Evolutionary conservation across 2,888 invertebrate genomes (phyloP).

Genomic region (Calephelis perditalis): DNA sequence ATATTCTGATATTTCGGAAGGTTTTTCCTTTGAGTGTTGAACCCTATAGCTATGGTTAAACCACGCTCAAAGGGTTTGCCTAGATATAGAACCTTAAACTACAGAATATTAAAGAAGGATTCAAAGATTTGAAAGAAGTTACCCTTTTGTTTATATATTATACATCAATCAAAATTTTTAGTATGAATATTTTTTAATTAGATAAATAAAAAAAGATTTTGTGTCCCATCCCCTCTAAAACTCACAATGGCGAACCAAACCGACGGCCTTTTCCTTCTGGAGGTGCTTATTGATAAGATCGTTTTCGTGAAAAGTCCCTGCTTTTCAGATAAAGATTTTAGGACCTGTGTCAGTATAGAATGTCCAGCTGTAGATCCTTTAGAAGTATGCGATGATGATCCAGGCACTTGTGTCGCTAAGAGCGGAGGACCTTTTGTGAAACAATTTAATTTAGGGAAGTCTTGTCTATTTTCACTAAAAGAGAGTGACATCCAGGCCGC

Average conservation of each 20-base stretch:
- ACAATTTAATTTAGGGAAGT: slow-evolving; percentile 80
- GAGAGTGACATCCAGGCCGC: slow-evolving; percentile 72
- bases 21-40: no score
- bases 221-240: slow-evolving; percentile 51
- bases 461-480: slow-evolving; percentile 82
- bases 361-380: slow-evolving; percentile 78
- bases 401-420: slow-evolving; percentile 52
- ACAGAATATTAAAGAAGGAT: no score
- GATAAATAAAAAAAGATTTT: slow-evolving; percentile 31
- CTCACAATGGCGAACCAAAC: slow-evolving; percentile 59
- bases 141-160: slow-evolving; percentile 31
- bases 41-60: no score
- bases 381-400: slow-evolving; percentile 80
- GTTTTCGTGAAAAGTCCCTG: slow-evolving; percentile 59
- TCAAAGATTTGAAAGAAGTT: neutral
- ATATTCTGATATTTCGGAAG: no score
- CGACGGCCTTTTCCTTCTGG: slow-evolving; percentile 80
- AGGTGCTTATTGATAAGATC: slow-evolving; percentile 79
- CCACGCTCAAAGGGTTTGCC: no score
- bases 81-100: no score
- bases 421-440: slow-evolving; percentile 61
- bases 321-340: slow-evolving; percentile 65
- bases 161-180: slow-evolving; percentile 32
- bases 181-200: slow-evolving; percentile 33
- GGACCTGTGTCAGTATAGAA: slow-evolving; percentile 80